Evolutionary conservation across 2,113 vertebrate species (phyloP).

Genomic region (Albula goreensis): DNA sequence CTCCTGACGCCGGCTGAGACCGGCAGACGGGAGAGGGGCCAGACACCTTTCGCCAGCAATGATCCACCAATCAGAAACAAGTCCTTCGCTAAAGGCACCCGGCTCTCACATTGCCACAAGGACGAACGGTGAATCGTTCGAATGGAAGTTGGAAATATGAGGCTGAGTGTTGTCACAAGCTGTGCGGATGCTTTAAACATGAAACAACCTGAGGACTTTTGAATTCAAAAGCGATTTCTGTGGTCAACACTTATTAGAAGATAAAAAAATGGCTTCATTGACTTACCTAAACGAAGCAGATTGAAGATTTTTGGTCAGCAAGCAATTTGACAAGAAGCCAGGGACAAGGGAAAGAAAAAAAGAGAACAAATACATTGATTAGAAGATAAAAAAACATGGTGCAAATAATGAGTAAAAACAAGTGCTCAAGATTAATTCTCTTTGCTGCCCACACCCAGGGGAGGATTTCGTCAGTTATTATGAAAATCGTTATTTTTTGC

Average conservation of each 20-base stretch:
- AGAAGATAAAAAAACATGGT: no score
- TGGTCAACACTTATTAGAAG: not conserved
- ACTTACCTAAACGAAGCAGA: conserved; percentile 19
- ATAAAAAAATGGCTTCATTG: not conserved
- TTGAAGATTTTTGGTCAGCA: not conserved
- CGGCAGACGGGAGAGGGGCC: not conserved
- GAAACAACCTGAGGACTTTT: not conserved
- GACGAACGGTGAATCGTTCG: not conserved
- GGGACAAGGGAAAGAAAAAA: not conserved
- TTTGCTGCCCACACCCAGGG: no score
- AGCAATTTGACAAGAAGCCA: not conserved
- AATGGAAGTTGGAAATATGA: not conserved
- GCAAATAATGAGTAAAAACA: not conserved
- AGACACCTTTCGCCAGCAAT: not conserved
- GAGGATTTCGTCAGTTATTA: not conserved
- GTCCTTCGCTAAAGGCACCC: not conserved
- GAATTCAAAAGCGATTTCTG: not conserved
- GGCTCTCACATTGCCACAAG: not conserved
- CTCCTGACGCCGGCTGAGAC: not conserved
- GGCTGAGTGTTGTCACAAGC: not conserved
- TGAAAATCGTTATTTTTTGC: not conserved
- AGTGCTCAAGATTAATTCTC: no score
- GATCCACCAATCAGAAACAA: not conserved
- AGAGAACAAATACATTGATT: not conserved
- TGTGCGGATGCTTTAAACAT: not conserved